Evolutionary conservation across 2,888 invertebrate species (phyloP).

Genomic region (Aporophyla nigra): DNA sequence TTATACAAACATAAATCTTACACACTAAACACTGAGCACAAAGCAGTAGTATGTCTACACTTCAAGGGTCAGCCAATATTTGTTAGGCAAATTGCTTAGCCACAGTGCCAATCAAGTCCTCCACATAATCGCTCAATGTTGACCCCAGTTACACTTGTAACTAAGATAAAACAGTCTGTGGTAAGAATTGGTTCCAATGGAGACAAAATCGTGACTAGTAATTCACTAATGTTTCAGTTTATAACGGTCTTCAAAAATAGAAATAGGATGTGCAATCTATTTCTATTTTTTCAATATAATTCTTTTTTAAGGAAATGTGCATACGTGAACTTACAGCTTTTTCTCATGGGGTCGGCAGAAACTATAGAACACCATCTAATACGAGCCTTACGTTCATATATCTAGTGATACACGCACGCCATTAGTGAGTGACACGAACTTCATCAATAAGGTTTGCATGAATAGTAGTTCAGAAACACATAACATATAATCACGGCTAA

Average conservation of each 20-base stretch:
- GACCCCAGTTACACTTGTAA: constrained; percentile 19
- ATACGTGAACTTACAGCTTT: too few relatives aligned
- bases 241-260: not conserved
- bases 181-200: not conserved
- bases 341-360: too few relatives aligned
- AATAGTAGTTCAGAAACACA: not conserved
- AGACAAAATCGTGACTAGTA: not conserved
- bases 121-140: constrained; percentile 43
- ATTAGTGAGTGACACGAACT: too few relatives aligned
- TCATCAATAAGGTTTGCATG: too few relatives aligned
- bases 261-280: not conserved
- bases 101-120: constrained; percentile 45
- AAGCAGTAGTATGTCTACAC: not conserved
- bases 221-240: not conserved
- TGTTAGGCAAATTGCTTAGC: constrained; percentile 47
- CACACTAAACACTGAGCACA: not conserved
- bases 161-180: constrained; percentile 27
- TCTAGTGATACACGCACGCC: too few relatives aligned
- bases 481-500: not conserved
- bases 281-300: too few relatives aligned
- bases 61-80: constrained; percentile 38
- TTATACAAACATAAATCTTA: constrained; percentile 11
- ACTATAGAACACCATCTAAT: too few relatives aligned
- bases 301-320: too few relatives aligned
- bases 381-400: too few relatives aligned